phyloP scores from a whole-genome alignment of 2,797 vertebrate genomes.

The Bovichtus diacanthus region DNA sequence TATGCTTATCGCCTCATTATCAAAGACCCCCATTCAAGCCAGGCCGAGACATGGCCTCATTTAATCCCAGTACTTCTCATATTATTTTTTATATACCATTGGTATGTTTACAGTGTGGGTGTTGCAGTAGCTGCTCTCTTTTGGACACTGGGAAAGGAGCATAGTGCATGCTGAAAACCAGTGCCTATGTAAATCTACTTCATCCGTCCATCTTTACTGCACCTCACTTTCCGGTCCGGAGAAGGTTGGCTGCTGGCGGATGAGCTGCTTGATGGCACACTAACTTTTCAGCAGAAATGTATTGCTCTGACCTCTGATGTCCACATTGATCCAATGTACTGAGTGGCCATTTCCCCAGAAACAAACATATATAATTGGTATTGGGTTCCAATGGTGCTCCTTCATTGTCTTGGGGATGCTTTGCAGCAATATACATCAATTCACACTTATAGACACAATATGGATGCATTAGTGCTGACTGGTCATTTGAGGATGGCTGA shows the following conservation, averaged over 20 bases:
- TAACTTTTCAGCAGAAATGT: slow-evolving; percentile 82
- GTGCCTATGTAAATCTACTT: slow-evolving; percentile 2
- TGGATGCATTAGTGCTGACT: slow-evolving; percentile 88
- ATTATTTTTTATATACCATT: slow-evolving; percentile 14
- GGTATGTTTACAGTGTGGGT: slow-evolving; percentile 16
- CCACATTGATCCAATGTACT: slow-evolving; percentile 84
- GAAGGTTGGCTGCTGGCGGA: slow-evolving; percentile 47
- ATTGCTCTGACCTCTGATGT: slow-evolving; percentile 86
- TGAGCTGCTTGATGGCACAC: slow-evolving; percentile 64
- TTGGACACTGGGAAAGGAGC: background rate
- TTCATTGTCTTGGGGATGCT: slow-evolving; percentile 83
- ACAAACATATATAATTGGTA: slow-evolving; percentile 89
- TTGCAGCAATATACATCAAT: slow-evolving; percentile 88
- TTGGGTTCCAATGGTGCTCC: slow-evolving; percentile 86
- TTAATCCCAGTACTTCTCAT: slow-evolving; percentile 26
- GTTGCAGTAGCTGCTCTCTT: background rate
- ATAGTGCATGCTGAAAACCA: background rate
- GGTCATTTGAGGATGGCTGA: slow-evolving; percentile 82
- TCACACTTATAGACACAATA: slow-evolving; percentile 90
- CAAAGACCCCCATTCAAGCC: slow-evolving; percentile 51
- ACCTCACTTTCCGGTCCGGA: slow-evolving; percentile 24
- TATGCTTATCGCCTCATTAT: slow-evolving; percentile 49
- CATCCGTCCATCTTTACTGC: slow-evolving; percentile 27
- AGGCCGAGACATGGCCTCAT: slow-evolving; percentile 14
- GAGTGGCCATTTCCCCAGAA: slow-evolving; percentile 85